phyloP scores from a whole-genome alignment of 1,140 invertebrate genomes.

The Euwallacea fornicatus region DNA sequence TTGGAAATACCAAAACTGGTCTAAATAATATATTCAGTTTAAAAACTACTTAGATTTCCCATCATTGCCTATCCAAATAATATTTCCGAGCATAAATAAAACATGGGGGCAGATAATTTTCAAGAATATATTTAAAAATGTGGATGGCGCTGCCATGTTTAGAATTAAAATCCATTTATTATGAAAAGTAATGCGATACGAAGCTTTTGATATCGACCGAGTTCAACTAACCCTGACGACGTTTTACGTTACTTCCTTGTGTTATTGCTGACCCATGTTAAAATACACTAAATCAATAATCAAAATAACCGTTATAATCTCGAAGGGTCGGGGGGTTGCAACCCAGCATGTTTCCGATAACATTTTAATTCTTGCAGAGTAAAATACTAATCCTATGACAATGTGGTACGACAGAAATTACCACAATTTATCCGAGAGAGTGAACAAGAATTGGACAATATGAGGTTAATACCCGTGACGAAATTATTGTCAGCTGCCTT shows the following conservation, averaged over 20 bases:
- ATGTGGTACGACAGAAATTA: no score
- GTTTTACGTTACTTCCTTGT: slow-evolving; percentile 18
- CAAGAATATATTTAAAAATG: slow-evolving; percentile 20
- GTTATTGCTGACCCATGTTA: no score
- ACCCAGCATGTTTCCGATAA: no score
- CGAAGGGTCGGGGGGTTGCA: no score
- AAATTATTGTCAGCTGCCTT: no score
- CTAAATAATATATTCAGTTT: not conserved
- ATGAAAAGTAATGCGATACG: slow-evolving; percentile 28
- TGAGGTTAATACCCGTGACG: no score
- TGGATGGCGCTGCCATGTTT: slow-evolving; percentile 24
- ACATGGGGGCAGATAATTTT: slow-evolving; percentile 15
- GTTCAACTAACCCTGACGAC: slow-evolving; percentile 27
- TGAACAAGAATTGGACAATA: no score
- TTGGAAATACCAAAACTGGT: slow-evolving; percentile 21
- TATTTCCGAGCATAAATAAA: slow-evolving; percentile 27
- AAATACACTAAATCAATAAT: no score
- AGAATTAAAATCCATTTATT: slow-evolving; percentile 34
- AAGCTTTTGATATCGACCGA: slow-evolving; percentile 13
- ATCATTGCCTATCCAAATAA: slow-evolving; percentile 3
- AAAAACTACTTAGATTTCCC: not conserved
- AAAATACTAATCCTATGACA: no score
- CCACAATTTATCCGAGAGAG: no score
- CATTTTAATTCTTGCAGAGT: no score
- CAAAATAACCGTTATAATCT: no score